Base-by-base conservation (phyloP, 2,113 vertebrate species). In the Trinectes maculatus region DNA sequence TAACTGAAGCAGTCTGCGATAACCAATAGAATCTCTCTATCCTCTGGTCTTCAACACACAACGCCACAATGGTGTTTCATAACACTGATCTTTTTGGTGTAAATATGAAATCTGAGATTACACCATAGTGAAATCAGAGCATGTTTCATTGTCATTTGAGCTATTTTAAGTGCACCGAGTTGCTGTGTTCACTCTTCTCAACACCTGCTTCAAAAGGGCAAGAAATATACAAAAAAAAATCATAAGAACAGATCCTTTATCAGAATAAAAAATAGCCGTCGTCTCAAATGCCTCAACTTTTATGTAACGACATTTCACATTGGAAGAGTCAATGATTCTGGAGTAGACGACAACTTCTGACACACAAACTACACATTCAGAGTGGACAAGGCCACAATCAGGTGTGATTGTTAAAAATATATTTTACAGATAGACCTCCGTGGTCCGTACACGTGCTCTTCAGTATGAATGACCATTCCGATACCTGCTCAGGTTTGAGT, bases 401-500 rank as follows among this genome's bases (percentile, higher is more conserved):
- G 15, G 10, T 3, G 1, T 25, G 37, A 42, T 2, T 19, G 18
- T 15, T 4, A 31, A 62, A 55, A 53, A 36, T n/a, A n/a, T n/a
- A 15, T 47, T 11, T 19, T 2, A 28, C 10, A 34, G 16, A 36
- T 6, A 13, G 8, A 53, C n/a, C 2, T 36, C 16, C 21, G 8
- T 36, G 16, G 28, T 13, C 29, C 6, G 8, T 3, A 33, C 31
- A 28, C 11, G 43, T 16, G 5, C 24, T 9, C 2, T 18, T 3
- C 1, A n/a, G 0, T 16, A 12, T 16, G 15, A 31, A 53, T 8
- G 7, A 28, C 31, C 4, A 31, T 51, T 2, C 19, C 9, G 0
- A 67, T 95, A 99, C 98, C 97, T 99, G 98, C 73, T 99, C 96
- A 0, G 98, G 98, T 91, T 99, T 99, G 84, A 99, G 92, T 47